Evolutionary conservation across 2,797 vertebrate genomes (phyloP).

Genomic region (Chrysocyon brachyurus): DNA sequence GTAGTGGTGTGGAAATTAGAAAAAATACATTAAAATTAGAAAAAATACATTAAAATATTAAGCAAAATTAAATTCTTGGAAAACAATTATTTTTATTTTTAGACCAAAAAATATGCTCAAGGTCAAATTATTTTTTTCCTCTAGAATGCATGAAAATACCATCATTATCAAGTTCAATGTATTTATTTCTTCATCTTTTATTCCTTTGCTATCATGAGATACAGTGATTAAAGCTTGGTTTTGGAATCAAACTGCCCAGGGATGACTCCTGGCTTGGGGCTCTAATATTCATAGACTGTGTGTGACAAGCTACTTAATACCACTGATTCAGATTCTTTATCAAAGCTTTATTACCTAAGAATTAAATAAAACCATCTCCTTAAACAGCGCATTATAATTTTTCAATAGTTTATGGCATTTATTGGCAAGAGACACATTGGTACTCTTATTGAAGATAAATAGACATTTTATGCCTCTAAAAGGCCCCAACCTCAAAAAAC

Average conservation of each 20-base stretch:
- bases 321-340: not conserved
- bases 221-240: not conserved
- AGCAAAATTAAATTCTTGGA: not conserved
- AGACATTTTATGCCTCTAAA: not conserved
- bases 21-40: not conserved
- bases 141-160: not conserved
- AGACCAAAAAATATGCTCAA: not conserved
- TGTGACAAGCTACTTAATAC: not conserved
- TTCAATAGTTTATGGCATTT: not conserved
- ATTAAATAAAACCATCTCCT: not conserved
- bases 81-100: conserved; percentile 19
- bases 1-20: not conserved
- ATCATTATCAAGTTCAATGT: not conserved
- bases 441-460: not conserved
- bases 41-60: not conserved
- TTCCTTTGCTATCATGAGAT: not conserved
- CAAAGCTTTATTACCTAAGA: not conserved
- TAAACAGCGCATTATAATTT: not conserved
- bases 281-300: not conserved
- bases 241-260: not conserved
- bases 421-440: not conserved
- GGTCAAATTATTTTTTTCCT: not conserved
- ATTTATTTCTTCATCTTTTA: not conserved
- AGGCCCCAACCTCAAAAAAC: not conserved
- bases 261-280: not conserved